Evolutionary conservation across 2,113 vertebrate species (phyloP).

Genomic region (Perognathus longimembris): DNA sequence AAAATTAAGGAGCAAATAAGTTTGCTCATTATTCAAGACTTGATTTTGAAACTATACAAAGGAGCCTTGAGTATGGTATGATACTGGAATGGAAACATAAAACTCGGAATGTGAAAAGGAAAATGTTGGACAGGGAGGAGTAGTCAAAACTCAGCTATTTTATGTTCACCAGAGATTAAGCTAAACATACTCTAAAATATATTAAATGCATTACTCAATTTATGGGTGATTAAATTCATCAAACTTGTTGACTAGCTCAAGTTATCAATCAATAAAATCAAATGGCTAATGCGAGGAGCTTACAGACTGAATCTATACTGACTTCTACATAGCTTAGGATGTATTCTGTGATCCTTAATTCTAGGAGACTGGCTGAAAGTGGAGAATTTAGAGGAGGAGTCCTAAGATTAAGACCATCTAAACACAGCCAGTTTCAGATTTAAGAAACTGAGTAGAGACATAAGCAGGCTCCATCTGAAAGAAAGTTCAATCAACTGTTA

Average conservation of each 20-base stretch:
- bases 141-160: neutral
- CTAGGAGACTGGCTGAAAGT: neutral
- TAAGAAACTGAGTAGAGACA: neutral
- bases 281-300: neutral
- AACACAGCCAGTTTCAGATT: neutral
- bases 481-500: neutral
- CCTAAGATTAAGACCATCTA: neutral
- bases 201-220: conserved; percentile 10
- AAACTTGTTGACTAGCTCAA: neutral
- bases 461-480: neutral
- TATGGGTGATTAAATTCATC: neutral
- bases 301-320: neutral
- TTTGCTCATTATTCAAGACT: conserved; percentile 25
- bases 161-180: neutral
- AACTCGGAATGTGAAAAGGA: neutral
- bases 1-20: neutral
- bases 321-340: neutral
- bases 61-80: neutral
- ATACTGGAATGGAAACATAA: neutral
- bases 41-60: neutral
- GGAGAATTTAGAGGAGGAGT: neutral
- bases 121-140: neutral
- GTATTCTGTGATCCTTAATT: neutral
- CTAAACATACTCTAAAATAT: neutral
- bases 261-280: neutral